Conservation (phyloP, 2,113 vertebrate species). For the Gnathonemus echidnorhynchus region DNA sequence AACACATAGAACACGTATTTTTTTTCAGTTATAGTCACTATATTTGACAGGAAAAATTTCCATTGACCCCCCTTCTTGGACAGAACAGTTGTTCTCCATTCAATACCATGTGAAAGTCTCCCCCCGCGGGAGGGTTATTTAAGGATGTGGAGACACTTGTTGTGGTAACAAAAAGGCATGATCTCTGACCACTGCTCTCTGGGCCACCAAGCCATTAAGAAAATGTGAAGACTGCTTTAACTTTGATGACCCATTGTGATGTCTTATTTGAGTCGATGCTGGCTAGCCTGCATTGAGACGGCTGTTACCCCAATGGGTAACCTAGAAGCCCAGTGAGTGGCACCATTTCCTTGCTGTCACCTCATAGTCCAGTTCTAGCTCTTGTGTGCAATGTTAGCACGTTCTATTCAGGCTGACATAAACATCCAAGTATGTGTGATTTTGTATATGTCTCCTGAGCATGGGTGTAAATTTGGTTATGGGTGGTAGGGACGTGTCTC, state of each 20-base stretch:
- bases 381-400: not conserved
- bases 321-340: not conserved
- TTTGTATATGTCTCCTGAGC: not conserved
- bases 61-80: slow-evolving; percentile 23
- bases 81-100: not conserved
- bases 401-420: not conserved
- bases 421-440: not conserved
- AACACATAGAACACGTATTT: not conserved
- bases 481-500: not conserved
- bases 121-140: not conserved
- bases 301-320: not conserved
- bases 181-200: not conserved
- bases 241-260: not conserved
- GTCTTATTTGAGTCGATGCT: not conserved
- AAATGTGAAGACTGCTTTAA: no score
- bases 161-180: no score
- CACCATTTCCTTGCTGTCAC: not conserved
- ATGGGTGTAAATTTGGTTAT: not conserved
- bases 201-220: not conserved
- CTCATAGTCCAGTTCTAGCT: not conserved
- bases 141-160: not conserved
- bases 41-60: not conserved
- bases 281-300: not conserved
- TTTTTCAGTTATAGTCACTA: not conserved
- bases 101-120: not conserved